Conservation (phyloP, 2,888 invertebrate species). For the Frankliniella intonsa region DNA sequence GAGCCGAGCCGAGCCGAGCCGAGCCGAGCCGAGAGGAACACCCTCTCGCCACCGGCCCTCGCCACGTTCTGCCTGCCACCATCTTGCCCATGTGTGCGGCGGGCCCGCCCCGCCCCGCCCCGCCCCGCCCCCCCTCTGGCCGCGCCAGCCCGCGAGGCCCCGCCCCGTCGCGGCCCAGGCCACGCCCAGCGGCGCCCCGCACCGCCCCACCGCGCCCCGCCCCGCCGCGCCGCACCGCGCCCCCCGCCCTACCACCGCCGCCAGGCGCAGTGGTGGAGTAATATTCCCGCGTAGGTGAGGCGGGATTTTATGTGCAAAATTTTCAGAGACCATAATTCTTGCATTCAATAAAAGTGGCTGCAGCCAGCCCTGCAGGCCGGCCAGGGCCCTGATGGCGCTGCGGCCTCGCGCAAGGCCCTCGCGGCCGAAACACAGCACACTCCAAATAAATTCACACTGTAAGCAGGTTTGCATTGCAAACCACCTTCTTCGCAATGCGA, state of each 20-base stretch:
- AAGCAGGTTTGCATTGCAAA: too few relatives aligned
- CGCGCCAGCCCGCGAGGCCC: conserved; percentile 28
- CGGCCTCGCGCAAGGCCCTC: conserved; percentile 31
- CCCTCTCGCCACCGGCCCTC: conserved; percentile 41
- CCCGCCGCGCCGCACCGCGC: not conserved
- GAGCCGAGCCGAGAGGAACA: conserved; percentile 43
- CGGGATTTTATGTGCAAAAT: conserved; percentile 45
- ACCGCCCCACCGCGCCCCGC: not conserved
- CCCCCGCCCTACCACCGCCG: too few relatives aligned
- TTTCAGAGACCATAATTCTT: conserved; percentile 40
- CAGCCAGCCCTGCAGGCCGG: conserved; percentile 45
- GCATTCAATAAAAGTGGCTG: not conserved
- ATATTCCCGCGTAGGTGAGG: not conserved
- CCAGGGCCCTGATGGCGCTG: not conserved
- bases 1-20: conserved; percentile 37
- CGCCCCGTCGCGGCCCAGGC: conserved; percentile 26
- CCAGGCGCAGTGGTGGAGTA: not conserved
- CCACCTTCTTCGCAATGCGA: too few relatives aligned
- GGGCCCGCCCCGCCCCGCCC: conserved; percentile 29
- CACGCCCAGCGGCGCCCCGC: not conserved
- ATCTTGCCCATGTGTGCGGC: conserved; percentile 30
- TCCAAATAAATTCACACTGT: too few relatives aligned
- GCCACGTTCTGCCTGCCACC: conserved; percentile 38
- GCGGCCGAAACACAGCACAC: too few relatives aligned
- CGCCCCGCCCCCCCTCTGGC: conserved; percentile 11